These are phyloP conservation scores for Petrocephalus microphthalmus DNA, from an alignment of 2,113 vertebrate species.

Conservation along the genomic window DNA sequence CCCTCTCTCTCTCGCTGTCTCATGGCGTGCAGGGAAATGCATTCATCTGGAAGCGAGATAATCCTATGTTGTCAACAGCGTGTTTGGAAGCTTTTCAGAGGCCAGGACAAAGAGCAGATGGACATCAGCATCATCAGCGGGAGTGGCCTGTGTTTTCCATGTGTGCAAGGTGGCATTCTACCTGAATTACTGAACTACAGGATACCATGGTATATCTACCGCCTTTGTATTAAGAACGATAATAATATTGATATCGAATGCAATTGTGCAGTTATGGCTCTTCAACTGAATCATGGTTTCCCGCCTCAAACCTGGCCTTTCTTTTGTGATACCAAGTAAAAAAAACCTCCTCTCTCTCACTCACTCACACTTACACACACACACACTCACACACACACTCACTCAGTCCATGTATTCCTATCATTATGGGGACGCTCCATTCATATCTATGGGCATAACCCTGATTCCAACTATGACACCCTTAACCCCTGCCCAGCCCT, in stretches of 20 bases:
- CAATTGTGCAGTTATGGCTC: not conserved
- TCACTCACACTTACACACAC: not conserved
- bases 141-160: conserved; percentile 14
- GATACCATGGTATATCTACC: not conserved
- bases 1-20: conserved; percentile 26
- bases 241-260: not conserved
- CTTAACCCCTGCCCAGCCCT: no score
- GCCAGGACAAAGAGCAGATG: conserved; percentile 1
- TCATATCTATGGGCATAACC: no score
- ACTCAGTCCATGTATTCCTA: no score
- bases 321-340: not conserved
- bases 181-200: not conserved
- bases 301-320: not conserved
- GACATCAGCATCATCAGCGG: conserved; percentile 2
- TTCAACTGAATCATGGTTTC: not conserved
- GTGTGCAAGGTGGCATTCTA: not conserved
- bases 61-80: conserved; percentile 14
- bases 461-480: no score
- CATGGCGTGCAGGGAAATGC: conserved; percentile 16
- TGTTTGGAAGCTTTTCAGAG: conserved; percentile 6
- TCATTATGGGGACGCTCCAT: no score
- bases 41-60: conserved; percentile 23
- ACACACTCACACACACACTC: conserved; percentile 13
- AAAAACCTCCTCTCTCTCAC: conserved; percentile 14
- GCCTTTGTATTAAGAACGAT: not conserved